These are phyloP conservation scores for Diabrotica virgifera DNA, from an alignment of 1,140 invertebrate genomes.

Conservation along the genomic window DNA sequence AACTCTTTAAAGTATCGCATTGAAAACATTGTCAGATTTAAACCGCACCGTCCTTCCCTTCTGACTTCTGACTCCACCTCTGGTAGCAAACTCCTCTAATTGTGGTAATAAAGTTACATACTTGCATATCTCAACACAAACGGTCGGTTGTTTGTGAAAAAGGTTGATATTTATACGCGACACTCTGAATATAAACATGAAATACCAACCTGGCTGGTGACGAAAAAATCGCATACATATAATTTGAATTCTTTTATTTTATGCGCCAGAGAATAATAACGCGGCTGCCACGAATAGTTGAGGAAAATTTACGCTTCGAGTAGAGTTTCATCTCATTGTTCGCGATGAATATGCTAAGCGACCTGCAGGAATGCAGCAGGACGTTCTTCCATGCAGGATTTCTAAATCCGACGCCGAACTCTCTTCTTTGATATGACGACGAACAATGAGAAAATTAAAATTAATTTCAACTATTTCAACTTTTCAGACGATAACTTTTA, in stretches of 20 bases:
- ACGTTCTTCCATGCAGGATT: conserved; percentile 32
- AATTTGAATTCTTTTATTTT: conserved; percentile 48
- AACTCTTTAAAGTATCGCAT: too few relatives aligned
- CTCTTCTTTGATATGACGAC: not conserved
- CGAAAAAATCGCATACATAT: conserved; percentile 48
- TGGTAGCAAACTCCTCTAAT: conserved; percentile 35
- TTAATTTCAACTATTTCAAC: too few relatives aligned
- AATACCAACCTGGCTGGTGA: conserved; percentile 44
- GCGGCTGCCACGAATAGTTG: conserved; percentile 46
- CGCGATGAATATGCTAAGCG: conserved; percentile 46
- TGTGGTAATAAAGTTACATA: conserved; percentile 41
- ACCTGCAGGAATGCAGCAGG: conserved; percentile 34
- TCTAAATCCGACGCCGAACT: conserved; percentile 22
- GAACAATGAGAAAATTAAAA: too few relatives aligned
- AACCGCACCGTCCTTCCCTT: too few relatives aligned
- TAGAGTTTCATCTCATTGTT: conserved; percentile 44
- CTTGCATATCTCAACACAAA: conserved; percentile 37
- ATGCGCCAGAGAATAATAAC: conserved; percentile 44
- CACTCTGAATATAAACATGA: conserved; percentile 46
- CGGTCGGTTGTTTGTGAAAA: conserved; percentile 28
- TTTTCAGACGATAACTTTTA: too few relatives aligned
- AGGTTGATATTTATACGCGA: conserved; percentile 36
- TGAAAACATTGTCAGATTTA: too few relatives aligned
- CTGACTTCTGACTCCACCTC: conserved; percentile 12
- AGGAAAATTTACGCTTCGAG: conserved; percentile 43